Conservation (phyloP, 2,113 vertebrate species). For the Pseudorasbora parva region DNA sequence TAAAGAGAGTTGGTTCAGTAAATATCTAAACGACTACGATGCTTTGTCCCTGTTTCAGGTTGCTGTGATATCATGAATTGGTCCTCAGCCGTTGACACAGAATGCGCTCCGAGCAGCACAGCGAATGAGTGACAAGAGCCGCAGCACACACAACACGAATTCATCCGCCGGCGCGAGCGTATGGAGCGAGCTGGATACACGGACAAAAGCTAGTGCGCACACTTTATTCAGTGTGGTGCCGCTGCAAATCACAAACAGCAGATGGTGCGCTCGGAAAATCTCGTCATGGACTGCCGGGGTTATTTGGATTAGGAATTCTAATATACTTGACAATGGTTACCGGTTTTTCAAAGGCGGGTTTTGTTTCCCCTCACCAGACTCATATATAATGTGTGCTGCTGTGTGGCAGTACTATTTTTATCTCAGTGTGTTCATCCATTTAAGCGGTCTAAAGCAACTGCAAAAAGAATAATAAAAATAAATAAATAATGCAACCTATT, state of each 20-base stretch:
- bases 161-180: constrained; percentile 81
- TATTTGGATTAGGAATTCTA: constrained; percentile 69
- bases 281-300: constrained; percentile 49
- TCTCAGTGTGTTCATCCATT: neutral
- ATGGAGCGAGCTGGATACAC: constrained; percentile 61
- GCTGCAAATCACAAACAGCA: constrained; percentile 67
- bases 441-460: no score
- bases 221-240: constrained; percentile 22
- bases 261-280: constrained; percentile 68
- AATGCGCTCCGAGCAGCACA: constrained; percentile 77
- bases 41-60: constrained; percentile 39
- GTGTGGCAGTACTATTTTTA: neutral
- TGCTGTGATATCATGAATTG: constrained; percentile 53
- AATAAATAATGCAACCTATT: neutral
- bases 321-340: neutral
- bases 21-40: constrained; percentile 17
- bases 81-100: constrained; percentile 70
- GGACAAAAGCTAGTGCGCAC: constrained; percentile 75
- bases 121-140: constrained; percentile 90
- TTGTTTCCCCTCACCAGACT: neutral
- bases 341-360: constrained; percentile 5
- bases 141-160: constrained; percentile 83
- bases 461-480: neutral
- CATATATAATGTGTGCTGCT: neutral
- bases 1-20: constrained; percentile 54